Base-by-base conservation (phyloP, 2,797 vertebrate species). In the Hapalemur alaotrensis region DNA sequence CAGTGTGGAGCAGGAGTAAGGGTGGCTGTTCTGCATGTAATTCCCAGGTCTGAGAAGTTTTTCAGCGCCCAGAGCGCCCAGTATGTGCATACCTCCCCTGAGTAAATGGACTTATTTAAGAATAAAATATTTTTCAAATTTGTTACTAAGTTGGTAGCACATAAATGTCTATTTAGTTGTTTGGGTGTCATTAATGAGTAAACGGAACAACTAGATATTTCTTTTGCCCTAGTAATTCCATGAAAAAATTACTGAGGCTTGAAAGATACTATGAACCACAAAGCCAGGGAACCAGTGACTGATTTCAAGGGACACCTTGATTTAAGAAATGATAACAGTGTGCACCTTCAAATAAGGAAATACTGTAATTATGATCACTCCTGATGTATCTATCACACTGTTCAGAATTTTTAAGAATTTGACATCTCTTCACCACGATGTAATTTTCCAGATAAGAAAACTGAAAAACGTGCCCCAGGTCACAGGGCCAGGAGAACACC, bases 1-100 rank as follows among this genome's bases (percentile, higher is more conserved):
- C 18, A 12, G 18, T 0, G 1, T 48, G 46, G 28, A 61, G 18
- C 10, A 13, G 7, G 14, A 79, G 11, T 0, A 46, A n/a, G 18
- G 69, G 17, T 35, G 72, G 25, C 1, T 0, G 0, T 0, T 1
- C 1, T 46, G 43, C 7, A 5, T 0, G 23, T 43, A 63, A 75
- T 23, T 46, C 48, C 38, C 65, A 50, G 4, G 35, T 23, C 8
- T 72, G 22, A 41, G n/a, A 69, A 14, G 28, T 5, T 10, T 0
- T n/a, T 4, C 28, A 48, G 48, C 17, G 52, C 48, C 4, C 30
- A 25, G 35, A 61, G 48, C 13, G 52, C 48, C 7, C 22, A 25
- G 35, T 4, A 4, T 0, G 1, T 2, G 22, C 9, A 4, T 25
- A n/a, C 14, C 0, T 7, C 14, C 30, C 30, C 46, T 57, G 6